phyloP scores from a whole-genome alignment of 2,113 vertebrate genomes.

The Synchiropus splendidus region DNA sequence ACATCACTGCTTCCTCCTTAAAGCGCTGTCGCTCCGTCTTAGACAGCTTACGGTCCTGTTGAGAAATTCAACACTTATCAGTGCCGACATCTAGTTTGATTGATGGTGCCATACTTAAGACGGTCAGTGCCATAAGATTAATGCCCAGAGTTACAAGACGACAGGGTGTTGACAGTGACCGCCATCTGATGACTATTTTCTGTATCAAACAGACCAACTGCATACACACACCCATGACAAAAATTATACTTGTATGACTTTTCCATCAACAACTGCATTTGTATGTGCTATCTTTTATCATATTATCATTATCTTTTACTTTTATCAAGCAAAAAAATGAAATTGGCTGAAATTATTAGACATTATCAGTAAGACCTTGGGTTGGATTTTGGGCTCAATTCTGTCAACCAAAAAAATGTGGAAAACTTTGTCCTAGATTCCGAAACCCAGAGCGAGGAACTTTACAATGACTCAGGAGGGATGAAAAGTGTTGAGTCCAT shows the following conservation, averaged over 20 bases:
- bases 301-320: too few species aligned
- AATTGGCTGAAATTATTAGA: too few species aligned
- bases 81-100: slow-evolving; percentile 21
- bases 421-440: slow-evolving; percentile 9
- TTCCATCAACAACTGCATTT: too few species aligned
- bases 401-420: slow-evolving; percentile 7
- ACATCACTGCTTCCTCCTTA: slow-evolving; percentile 96
- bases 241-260: too few species aligned
- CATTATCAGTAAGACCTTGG: too few species aligned
- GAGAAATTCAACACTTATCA: slow-evolving; percentile 1
- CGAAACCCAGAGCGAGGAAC: slow-evolving; percentile 6
- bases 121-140: background rate
- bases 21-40: slow-evolving; percentile 92
- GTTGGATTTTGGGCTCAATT: background rate
- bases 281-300: too few species aligned
- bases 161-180: too few species aligned
- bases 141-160: too few species aligned
- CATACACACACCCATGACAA: too few species aligned
- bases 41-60: slow-evolving; percentile 89
- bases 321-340: too few species aligned
- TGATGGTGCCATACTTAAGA: background rate
- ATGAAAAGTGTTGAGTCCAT: background rate
- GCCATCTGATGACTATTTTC: too few species aligned
- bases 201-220: too few species aligned
- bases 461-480: slow-evolving; percentile 2